Conservation (phyloP, 2,888 invertebrate genomes). For the Oligia strigilis region DNA sequence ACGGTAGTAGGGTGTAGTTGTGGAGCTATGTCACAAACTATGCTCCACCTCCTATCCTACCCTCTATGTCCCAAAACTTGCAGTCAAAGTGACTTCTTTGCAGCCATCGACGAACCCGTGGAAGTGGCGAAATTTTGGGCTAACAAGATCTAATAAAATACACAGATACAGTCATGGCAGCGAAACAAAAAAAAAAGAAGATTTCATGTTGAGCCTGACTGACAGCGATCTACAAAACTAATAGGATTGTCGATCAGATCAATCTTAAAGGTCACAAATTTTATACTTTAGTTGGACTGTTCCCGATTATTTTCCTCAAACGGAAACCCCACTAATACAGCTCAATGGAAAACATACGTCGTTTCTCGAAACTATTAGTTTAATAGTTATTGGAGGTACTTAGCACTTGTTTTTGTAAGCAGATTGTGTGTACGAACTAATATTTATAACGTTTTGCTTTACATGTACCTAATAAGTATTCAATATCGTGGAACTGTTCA, state of each 20-base stretch:
- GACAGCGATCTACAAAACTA: neutral
- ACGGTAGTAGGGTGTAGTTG: neutral
- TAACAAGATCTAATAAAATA: neutral
- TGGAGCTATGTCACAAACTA: neutral
- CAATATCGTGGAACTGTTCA: neutral
- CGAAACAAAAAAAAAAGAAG: neutral
- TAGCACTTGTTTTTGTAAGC: neutral
- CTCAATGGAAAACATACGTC: neutral
- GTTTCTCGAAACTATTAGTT: too few species aligned
- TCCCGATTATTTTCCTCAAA: neutral
- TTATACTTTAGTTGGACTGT: neutral
- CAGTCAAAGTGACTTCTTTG: neutral
- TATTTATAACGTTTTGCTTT: neutral
- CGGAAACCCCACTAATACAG: neutral
- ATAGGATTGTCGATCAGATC: neutral
- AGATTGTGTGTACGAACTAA: neutral
- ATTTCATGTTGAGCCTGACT: neutral
- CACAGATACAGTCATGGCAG: neutral
- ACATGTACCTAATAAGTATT: neutral
- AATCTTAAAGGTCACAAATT: neutral
- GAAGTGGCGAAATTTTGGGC: neutral
- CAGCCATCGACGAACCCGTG: neutral
- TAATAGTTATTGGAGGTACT: too few species aligned
- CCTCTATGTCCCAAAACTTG: neutral
- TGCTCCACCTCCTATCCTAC: neutral